Evolutionary conservation across 1,140 invertebrate species (phyloP), one percentile per base, ranked within the genome.

Genomic region (Dendrolimus punctatus): DNA sequence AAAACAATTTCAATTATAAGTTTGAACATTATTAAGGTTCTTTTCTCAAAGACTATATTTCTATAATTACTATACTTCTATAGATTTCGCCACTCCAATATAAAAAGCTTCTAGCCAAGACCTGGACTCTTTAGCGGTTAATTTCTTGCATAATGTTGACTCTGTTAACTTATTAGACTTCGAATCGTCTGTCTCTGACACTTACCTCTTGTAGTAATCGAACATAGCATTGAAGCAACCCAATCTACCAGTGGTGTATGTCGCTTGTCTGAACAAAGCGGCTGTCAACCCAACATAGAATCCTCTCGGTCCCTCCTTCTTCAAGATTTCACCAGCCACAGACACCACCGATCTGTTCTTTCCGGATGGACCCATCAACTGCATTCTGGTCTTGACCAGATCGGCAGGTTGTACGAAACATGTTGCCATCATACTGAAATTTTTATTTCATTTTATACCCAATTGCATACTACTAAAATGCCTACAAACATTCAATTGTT

Each of bases 361-460:
- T 2, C 89, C 91, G 60, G 92, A 95, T 1, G 62, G 62, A 6
- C 71, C 74, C 8, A 59, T 37, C 37, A 99, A 85, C 87, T 99
- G 98, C 98, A 99, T 99, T 49, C 98, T 91, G 84, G 98, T 99
- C 87, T 99, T 99, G 0, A 99, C 91, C 57, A 99, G 88, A 90
- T 99, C 98, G 43, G 99, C 87, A 0, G 98, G 98, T 79, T 99
- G 98, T 4, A 99, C 98, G 76, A 99, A 93, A 62, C 91, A 89
- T 40, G 97, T 99, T n/a, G 97, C 98, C 49, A 90, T 91, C 96
- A 99, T 99, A 62, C 98, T 99, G 81, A 60, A 84, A 83, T 71
- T 23, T 23, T 23, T 23, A 23, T 1, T 23, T 23, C 3, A 23
- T 23, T 23, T 23, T 23, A 23, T 23, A 23, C 23, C 23, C 23